Percentiles rank a stretch among this genome's conserved stretches.
Evolutionary conservation across 2,888 invertebrate genomes (phyloP).

Genomic region (Agriopis marginaria): DNA sequence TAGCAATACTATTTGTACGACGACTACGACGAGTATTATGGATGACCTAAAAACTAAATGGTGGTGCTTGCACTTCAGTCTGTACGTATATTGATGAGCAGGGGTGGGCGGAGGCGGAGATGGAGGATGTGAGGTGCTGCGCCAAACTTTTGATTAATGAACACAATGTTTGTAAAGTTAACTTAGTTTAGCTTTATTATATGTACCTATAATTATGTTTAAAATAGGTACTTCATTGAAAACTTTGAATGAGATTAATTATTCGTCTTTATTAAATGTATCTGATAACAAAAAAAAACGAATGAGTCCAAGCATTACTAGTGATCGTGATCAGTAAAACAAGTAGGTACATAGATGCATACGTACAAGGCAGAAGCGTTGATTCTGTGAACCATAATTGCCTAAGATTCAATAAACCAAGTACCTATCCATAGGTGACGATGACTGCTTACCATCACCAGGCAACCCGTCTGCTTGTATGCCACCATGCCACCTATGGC

Average conservation of each 20-base stretch:
- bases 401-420: too few species aligned
- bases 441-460: too few species aligned
- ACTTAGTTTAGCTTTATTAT: conserved; percentile 68
- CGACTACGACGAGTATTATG: conserved; percentile 60
- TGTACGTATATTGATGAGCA: conserved; percentile 52
- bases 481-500: too few species aligned
- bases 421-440: too few species aligned
- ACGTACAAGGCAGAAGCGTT: too few species aligned
- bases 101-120: conserved; percentile 65
- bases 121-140: conserved; percentile 79
- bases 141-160: conserved; percentile 87
- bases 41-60: conserved; percentile 61
- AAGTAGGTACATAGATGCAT: not conserved
- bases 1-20: conserved; percentile 40
- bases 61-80: conserved; percentile 47
- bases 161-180: conserved; percentile 81
- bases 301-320: not conserved
- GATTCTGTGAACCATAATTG: too few species aligned
- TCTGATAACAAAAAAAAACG: too few species aligned
- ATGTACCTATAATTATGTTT: conserved; percentile 51
- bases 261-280: too few species aligned
- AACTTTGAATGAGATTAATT: conserved; percentile 47
- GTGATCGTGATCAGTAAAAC: not conserved
- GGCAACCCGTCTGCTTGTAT: too few species aligned
- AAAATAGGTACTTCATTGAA: conserved; percentile 75